phyloP scores from a whole-genome alignment of 2,888 invertebrate species.

The Leucophora obtusa region DNA sequence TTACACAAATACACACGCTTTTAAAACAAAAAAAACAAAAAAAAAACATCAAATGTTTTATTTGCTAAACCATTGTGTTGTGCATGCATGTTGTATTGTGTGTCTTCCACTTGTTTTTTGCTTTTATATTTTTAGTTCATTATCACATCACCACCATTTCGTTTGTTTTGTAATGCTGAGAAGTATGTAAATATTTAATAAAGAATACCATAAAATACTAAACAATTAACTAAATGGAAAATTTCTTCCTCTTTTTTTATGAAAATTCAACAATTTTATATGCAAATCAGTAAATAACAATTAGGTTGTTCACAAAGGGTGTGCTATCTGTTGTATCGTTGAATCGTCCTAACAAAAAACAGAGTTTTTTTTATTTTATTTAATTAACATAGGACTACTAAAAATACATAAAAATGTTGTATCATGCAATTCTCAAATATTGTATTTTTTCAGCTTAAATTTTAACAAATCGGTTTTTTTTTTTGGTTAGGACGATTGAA shows the following conservation, averaged over 20 bases:
- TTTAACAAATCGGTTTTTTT: too few species aligned
- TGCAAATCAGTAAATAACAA: not conserved
- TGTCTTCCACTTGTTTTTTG: conserved; percentile 16
- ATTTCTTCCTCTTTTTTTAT: conserved; percentile 1
- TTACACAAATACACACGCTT: too few species aligned
- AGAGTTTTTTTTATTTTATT: too few species aligned
- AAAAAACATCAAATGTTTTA: conserved; percentile 44
- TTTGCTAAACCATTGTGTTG: conserved; percentile 23
- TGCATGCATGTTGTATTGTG: not conserved
- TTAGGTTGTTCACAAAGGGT: too few species aligned
- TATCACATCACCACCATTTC: conserved; percentile 42
- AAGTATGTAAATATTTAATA: conserved; percentile 54
- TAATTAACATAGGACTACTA: too few species aligned
- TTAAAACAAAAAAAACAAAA: conserved; percentile 22
- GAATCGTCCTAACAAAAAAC: too few species aligned
- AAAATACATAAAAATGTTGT: not conserved
- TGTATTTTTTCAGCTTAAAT: too few species aligned
- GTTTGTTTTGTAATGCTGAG: conserved; percentile 48
- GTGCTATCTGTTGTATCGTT: too few species aligned
- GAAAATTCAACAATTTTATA: conserved; percentile 6
- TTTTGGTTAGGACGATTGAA: too few species aligned
- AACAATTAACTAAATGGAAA: conserved; percentile 51
- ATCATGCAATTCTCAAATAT: too few species aligned
- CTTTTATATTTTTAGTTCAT: conserved; percentile 45
- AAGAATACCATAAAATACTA: conserved; percentile 51